Conservation (phyloP, 2,797 vertebrate genomes). For the Lindbergichthys nudifrons region DNA sequence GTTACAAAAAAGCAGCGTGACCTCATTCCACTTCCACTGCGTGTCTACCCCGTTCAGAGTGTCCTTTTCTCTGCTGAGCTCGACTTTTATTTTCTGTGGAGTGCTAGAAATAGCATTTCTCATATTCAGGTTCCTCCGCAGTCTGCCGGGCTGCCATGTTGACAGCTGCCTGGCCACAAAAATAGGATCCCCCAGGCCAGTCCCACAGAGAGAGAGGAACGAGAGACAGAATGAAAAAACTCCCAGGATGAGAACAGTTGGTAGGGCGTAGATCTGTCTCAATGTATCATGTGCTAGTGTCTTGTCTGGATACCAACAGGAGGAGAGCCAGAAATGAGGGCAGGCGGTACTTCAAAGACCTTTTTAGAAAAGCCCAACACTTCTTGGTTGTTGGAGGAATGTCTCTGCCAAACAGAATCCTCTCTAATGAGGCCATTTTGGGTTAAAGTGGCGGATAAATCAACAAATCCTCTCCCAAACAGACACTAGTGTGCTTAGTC, state of each 20-base stretch:
- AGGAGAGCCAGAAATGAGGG: conserved; percentile 51
- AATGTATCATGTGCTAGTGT: conserved; percentile 49
- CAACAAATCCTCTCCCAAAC: conserved; percentile 27
- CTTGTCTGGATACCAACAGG: conserved; percentile 26
- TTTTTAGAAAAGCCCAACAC: conserved; percentile 22
- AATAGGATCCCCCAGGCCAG: conserved; percentile 52
- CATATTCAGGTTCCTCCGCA: conserved; percentile 51
- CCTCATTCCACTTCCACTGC: conserved; percentile 59
- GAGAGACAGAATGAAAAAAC: conserved; percentile 25
- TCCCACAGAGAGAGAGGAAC: conserved; percentile 34
- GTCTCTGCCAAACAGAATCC: conserved; percentile 45
- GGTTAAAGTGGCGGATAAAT: conserved; percentile 42
- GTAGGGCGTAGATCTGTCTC: conserved; percentile 45
- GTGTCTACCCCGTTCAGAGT: conserved; percentile 25
- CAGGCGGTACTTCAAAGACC: conserved; percentile 44
- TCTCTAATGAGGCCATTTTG: conserved; percentile 58
- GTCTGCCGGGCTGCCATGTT: conserved; percentile 56
- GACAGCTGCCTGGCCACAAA: conserved; percentile 65
- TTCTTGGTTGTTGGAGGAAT: conserved; percentile 43
- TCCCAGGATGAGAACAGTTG: conserved; percentile 51
- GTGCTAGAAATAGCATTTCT: conserved; percentile 66
- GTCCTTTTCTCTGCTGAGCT: conserved; percentile 48
- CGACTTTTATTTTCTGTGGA: conserved; percentile 59
- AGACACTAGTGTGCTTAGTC: neutral
- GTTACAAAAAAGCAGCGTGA: conserved; percentile 43